Evolutionary conservation across 2,888 invertebrate species (phyloP).

Genomic region (Scaptomyza reducta): DNA sequence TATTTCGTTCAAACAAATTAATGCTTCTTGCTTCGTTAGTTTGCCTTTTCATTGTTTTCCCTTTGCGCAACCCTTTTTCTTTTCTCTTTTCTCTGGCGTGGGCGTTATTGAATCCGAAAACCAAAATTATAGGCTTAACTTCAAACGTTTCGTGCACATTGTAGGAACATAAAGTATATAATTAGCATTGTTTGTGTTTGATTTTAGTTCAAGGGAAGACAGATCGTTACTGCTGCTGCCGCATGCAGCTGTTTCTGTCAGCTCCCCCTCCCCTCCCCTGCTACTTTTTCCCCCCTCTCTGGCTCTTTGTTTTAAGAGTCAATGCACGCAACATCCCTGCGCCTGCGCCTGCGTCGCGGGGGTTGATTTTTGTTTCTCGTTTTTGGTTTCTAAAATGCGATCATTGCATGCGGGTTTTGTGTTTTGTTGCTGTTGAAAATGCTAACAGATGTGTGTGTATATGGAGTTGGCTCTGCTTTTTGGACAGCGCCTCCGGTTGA

Average conservation of each 20-base stretch:
- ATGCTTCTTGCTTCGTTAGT: neutral
- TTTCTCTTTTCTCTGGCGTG: conserved; percentile 17
- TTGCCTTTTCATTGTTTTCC: conserved; percentile 5
- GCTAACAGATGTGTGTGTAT: conserved; percentile 66
- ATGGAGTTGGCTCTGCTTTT: conserved; percentile 32
- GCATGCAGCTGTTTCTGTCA: conserved; percentile 45
- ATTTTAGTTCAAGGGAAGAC: conserved; percentile 36
- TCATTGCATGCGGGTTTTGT: conserved; percentile 67
- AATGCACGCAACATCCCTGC: conserved; percentile 64
- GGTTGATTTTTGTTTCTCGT: conserved; percentile 52
- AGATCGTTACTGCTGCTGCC: conserved; percentile 24
- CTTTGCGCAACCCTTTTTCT: conserved; percentile 7
- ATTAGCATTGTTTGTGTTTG: conserved; percentile 53
- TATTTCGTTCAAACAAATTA: neutral
- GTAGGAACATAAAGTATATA: conserved; percentile 24
- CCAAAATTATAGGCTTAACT: conserved; percentile 43
- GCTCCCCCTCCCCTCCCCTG: conserved; percentile 1
- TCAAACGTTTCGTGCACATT: neutral
- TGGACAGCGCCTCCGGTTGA: conserved; percentile 43
- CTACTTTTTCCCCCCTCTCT: neutral
- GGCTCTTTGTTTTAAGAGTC: conserved; percentile 14
- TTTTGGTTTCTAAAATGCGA: conserved; percentile 42
- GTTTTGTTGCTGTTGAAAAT: conserved; percentile 43
- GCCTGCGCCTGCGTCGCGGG: conserved; percentile 63
- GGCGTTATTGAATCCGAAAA: conserved; percentile 41